phyloP scores from a whole-genome alignment of 2,113 vertebrate genomes.

The Cyanoliseus patagonus region DNA sequence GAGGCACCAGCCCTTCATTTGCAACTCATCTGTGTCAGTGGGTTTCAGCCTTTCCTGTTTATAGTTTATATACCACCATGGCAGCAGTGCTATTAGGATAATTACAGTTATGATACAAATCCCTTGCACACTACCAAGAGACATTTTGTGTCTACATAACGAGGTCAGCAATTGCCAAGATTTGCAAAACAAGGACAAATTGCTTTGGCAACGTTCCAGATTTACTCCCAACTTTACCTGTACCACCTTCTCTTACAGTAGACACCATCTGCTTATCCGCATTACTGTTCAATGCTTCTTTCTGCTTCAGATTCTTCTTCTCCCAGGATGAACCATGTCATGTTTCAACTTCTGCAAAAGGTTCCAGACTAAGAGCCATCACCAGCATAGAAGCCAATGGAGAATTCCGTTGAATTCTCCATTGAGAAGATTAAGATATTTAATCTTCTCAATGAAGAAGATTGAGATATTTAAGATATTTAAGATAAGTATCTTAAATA shows the following conservation, averaged over 20 bases:
- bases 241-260: background rate
- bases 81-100: constrained; percentile 22
- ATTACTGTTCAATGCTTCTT: background rate
- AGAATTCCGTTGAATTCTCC: background rate
- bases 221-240: background rate
- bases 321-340: background rate
- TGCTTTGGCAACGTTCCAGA: background rate
- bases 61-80: background rate
- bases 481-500: too few species aligned
- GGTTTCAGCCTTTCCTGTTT: constrained; percentile 60
- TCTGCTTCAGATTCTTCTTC: background rate
- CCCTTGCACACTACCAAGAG: background rate
- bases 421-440: too few species aligned
- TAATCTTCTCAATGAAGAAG: too few species aligned
- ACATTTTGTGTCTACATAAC: background rate
- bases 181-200: background rate
- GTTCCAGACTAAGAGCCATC: background rate
- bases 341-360: background rate
- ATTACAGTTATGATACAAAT: background rate
- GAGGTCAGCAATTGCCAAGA: background rate
- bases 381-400: background rate
- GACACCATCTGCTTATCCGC: background rate
- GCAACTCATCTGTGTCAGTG: constrained; percentile 20
- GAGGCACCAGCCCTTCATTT: background rate
- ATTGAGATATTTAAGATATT: too few species aligned